A percentile compares a stretch with the other conserved stretches of the same genome.
phyloP scores from a whole-genome alignment of 2,797 vertebrate genomes.

The Taeniopygia guttata region DNA sequence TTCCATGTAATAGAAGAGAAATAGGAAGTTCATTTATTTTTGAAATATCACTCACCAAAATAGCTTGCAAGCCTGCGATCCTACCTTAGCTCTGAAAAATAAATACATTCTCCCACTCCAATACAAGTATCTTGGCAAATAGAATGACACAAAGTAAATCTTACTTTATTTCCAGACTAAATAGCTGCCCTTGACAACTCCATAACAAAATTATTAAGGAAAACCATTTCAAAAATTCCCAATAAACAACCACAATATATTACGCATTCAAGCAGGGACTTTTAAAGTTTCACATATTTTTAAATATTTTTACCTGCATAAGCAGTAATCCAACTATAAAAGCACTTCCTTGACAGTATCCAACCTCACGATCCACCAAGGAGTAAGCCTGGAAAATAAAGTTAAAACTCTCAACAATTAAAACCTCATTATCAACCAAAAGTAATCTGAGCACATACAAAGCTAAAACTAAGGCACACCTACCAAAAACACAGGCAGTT shows the following conservation, averaged over 20 bases:
- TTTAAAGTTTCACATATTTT: neutral
- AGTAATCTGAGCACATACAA: neutral
- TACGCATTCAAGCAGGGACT: neutral
- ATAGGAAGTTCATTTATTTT: neutral
- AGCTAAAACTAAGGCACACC: neutral
- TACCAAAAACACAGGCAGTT: neutral
- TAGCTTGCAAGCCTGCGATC: neutral
- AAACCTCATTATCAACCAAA: neutral
- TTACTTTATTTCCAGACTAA: neutral
- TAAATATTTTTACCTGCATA: constrained; percentile 88
- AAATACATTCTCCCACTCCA: neutral
- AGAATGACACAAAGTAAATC: neutral
- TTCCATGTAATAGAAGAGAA: neutral
- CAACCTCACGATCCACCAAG: constrained; percentile 96
- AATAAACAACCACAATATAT: neutral
- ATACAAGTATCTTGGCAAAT: neutral
- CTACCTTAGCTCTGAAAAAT: neutral
- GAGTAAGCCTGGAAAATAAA: constrained; percentile 89
- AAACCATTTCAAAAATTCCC: neutral
- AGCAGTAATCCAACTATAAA: constrained; percentile 97
- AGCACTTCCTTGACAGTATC: constrained; percentile 98
- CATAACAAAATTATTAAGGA: neutral
- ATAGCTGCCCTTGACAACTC: neutral
- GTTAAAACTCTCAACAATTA: constrained; percentile 3
- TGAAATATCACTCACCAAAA: neutral